Percentiles rank a stretch among this genome's conserved stretches.
Evolutionary conservation across 2,113 vertebrate species (phyloP).

Genomic region (Aspidoscelis tigris): DNA sequence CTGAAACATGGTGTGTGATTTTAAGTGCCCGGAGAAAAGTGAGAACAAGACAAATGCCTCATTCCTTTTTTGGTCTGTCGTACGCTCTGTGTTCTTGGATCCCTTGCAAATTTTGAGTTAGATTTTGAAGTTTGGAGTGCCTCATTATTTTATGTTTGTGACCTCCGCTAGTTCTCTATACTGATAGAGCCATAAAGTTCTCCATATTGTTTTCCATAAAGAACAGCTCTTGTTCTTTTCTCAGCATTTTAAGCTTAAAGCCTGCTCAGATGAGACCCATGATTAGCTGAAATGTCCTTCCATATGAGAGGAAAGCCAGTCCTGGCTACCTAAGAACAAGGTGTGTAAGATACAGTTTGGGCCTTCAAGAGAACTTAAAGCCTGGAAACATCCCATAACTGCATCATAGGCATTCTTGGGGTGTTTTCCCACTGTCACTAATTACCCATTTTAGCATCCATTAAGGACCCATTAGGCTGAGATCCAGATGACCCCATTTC

Average conservation of each 20-base stretch:
- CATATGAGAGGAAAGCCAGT: neutral
- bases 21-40: neutral
- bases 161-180: neutral
- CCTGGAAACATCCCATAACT: too few relatives aligned
- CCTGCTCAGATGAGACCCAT: neutral
- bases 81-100: neutral
- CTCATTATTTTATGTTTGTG: neutral
- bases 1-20: constrained; percentile 7
- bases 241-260: neutral
- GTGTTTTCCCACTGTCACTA: too few relatives aligned
- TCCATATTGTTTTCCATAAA: too few relatives aligned
- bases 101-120: neutral
- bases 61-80: constrained; percentile 10
- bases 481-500: too few relatives aligned
- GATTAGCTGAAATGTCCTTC: neutral
- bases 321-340: neutral
- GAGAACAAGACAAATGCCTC: neutral
- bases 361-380: too few relatives aligned
- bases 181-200: neutral
- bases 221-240: neutral
- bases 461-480: too few relatives aligned
- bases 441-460: too few relatives aligned
- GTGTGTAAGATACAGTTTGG: neutral
- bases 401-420: too few relatives aligned
- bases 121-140: neutral